These are phyloP conservation scores for Thamnophis elegans DNA, from an alignment of 2,797 vertebrate genomes.

Conservation along the genomic window DNA sequence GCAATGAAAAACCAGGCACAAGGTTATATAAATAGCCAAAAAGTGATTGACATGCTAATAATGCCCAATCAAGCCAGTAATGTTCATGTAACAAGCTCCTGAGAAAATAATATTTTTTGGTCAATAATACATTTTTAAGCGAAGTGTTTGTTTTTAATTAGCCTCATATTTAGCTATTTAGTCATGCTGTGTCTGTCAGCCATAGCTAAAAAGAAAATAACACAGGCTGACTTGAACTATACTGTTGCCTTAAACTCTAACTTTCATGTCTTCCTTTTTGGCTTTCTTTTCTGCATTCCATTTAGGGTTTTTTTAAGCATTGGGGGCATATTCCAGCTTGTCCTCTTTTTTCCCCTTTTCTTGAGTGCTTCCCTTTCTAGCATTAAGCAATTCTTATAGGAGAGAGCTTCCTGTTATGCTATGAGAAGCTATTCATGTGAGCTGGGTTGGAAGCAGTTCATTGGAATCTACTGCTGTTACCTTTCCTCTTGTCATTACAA, in stretches of 20 bases:
- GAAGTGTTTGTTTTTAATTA: slow-evolving; percentile 89
- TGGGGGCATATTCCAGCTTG: slow-evolving; percentile 62
- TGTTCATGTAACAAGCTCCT: slow-evolving; percentile 61
- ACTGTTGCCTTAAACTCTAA: slow-evolving; percentile 61
- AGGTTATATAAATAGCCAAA: slow-evolving; percentile 75
- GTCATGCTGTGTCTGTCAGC: slow-evolving; percentile 70
- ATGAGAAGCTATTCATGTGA: slow-evolving; percentile 79
- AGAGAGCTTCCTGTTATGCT: slow-evolving; percentile 73
- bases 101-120: slow-evolving; percentile 70
- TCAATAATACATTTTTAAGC: slow-evolving; percentile 63
- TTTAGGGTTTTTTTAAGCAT: slow-evolving; percentile 65
- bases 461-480: slow-evolving; percentile 55
- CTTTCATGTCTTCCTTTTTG: slow-evolving; percentile 65
- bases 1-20: slow-evolving; percentile 71
- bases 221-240: slow-evolving; percentile 45
- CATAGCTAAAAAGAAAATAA: slow-evolving; percentile 54
- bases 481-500: slow-evolving; percentile 69
- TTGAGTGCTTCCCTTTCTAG: slow-evolving; percentile 72
- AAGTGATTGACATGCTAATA: slow-evolving; percentile 68
- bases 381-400: slow-evolving; percentile 60
- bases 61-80: slow-evolving; percentile 60
- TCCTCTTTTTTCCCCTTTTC: slow-evolving; percentile 62
- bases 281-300: slow-evolving; percentile 72
- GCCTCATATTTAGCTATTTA: slow-evolving; percentile 77
- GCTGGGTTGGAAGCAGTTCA: slow-evolving; percentile 71